Evolutionary conservation across 1,140 invertebrate species (phyloP), one percentile per base, ranked within the genome.

Genomic region (Parasteatoda tepidariorum): DNA sequence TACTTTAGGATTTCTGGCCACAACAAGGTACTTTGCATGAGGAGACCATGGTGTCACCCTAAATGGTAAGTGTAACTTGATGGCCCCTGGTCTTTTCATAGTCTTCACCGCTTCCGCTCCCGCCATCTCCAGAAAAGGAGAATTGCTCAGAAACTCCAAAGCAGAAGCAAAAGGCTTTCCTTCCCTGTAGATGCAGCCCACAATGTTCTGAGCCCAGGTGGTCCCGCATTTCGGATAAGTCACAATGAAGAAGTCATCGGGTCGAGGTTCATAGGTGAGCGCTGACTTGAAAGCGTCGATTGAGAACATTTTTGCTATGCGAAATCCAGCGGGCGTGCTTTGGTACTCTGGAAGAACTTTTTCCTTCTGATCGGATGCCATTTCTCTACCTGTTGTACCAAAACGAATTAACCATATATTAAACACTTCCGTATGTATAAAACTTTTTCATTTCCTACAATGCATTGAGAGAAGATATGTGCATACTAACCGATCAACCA

Each of bases 1-100:
- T 41, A 75, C 95, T 88, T 95, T 95, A 0, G 95, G 95, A 89
- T 96, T 95, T 68, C 96, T 90, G 5, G 93, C 92, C 0, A 95
- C 92, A 86, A 95, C 95, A 9, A 95, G 90, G 48, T 11, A 95
- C 90, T 91, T 33, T 92, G 91, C 33, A 85, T 85, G 34, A 3
- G 34, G 30, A 5, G 73, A 85, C 4, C 13, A 57, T 0, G 94
- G 93, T 31, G 38, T 84, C 13, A 70, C 18, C 34, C 81, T n/a
- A 73, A 79, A 86, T 2, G 82, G 64, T 13, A 86, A 54, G 33
- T 86, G 85, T 6, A 41, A 18, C 34, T 86, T 86, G 61, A 86
- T 84, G 7, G 85, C 82, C n/a, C 81, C 84, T 0, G 84, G 85
- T 7, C 70, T 41, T 2, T 30, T 38, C 85, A 85, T 85, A 26